Conservation (phyloP, 2,113 vertebrate species). For the Microtus montanus region DNA sequence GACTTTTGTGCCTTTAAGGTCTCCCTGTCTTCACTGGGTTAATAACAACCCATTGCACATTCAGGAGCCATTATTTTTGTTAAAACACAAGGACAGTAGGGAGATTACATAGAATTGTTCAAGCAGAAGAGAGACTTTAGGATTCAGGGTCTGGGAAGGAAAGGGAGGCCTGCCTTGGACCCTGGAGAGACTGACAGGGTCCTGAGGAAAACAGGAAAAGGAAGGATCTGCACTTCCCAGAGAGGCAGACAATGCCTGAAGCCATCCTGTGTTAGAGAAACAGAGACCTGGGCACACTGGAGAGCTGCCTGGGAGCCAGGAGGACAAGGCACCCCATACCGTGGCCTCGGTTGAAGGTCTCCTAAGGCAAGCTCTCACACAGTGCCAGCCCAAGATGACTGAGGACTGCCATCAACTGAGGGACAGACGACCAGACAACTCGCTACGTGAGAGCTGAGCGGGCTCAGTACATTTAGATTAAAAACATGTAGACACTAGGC, state of each 20-base stretch:
- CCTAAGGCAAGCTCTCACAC: accelerated
- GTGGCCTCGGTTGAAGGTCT: neutral
- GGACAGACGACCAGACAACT: neutral
- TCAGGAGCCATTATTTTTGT: conserved; percentile 48
- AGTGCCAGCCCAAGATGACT: neutral
- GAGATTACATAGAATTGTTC: neutral
- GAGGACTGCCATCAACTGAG: accelerated
- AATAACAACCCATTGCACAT: conserved; percentile 22
- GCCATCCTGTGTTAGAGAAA: neutral
- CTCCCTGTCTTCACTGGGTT: conserved; percentile 24
- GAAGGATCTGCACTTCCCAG: neutral
- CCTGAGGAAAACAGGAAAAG: neutral
- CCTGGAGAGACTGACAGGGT: too few species aligned
- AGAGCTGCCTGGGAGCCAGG: neutral
- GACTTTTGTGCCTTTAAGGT: conserved; percentile 28
- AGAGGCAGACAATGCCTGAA: neutral
- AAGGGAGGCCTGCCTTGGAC: neutral
- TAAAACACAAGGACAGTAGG: neutral
- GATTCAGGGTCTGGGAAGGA: neutral
- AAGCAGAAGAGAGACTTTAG: neutral
- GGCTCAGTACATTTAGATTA: neutral
- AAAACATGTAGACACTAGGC: neutral
- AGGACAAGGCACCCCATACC: neutral
- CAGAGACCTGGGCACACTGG: neutral
- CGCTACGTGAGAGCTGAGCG: neutral